phyloP scores from a whole-genome alignment of 1,140 invertebrate genomes.

The Nylanderia fulva region DNA sequence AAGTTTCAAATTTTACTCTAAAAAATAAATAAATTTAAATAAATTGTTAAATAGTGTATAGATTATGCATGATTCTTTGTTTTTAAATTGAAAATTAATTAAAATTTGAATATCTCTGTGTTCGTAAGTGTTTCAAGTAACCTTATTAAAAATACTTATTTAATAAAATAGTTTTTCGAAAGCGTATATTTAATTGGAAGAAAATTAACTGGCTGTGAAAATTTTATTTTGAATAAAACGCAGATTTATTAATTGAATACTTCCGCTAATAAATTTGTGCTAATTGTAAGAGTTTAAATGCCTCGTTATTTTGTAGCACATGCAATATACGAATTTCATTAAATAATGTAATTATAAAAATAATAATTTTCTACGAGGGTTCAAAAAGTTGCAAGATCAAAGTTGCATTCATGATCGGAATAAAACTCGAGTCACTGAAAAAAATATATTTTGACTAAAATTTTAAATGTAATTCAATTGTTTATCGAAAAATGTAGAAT shows the following conservation, averaged over 20 bases:
- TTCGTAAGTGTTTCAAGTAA: background rate
- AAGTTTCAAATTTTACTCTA: too few relatives aligned
- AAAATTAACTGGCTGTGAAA: conserved; percentile 22
- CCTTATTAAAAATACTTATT: background rate
- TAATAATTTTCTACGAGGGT: too few relatives aligned
- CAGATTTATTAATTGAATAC: conserved; percentile 30
- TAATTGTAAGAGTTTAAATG: conserved; percentile 5
- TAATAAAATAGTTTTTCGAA: conserved; percentile 16
- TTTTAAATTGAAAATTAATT: background rate
- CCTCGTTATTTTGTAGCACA: conserved; percentile 17
- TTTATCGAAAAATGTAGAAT: too few relatives aligned
- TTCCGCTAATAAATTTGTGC: conserved; percentile 25
- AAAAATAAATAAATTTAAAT: too few relatives aligned
- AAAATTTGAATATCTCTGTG: too few relatives aligned
- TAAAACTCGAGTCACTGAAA: too few relatives aligned
- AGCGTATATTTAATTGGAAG: background rate
- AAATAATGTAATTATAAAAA: conserved; percentile 27
- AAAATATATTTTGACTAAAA: too few relatives aligned
- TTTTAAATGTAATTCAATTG: too few relatives aligned
- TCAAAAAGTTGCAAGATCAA: too few relatives aligned
- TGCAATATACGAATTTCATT: background rate
- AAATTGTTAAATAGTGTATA: too few relatives aligned
- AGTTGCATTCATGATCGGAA: too few relatives aligned
- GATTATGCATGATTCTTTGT: too few relatives aligned
- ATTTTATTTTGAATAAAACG: conserved; percentile 10